Conservation (phyloP, 2,888 invertebrate species). For the Ornithoptera alexandrae region DNA sequence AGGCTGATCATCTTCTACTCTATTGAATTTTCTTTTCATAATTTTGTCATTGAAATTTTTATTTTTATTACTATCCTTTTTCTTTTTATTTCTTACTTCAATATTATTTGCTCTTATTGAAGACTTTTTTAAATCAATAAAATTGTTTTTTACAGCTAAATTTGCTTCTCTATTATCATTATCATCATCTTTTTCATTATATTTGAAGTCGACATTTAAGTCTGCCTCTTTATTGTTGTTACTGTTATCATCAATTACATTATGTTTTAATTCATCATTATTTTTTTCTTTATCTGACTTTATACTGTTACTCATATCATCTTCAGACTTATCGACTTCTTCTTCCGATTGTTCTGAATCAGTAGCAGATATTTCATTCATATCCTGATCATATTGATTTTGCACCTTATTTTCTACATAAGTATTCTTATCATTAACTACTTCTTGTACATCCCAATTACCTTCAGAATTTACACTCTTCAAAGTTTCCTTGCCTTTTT, state of each 20-base stretch:
- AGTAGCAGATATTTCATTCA: slow-evolving; percentile 26
- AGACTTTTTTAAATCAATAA: too few relatives aligned
- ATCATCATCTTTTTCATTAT: slow-evolving; percentile 18
- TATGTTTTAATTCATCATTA: slow-evolving; percentile 29
- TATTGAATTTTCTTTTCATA: slow-evolving; percentile 57
- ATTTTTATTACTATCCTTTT: slow-evolving; percentile 57
- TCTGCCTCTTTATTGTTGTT: slow-evolving; percentile 21
- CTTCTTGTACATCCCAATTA: slow-evolving; percentile 56
- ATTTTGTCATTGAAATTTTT: slow-evolving; percentile 67
- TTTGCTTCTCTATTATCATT: not conserved
- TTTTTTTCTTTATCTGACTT: slow-evolving; percentile 27
- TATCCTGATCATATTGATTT: slow-evolving; percentile 25
- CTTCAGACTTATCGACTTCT: slow-evolving; percentile 21
- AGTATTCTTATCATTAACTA: slow-evolving; percentile 27
- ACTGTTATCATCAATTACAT: slow-evolving; percentile 20
- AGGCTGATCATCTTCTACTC: slow-evolving; percentile 42
- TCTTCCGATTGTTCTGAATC: slow-evolving; percentile 25
- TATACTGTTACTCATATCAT: slow-evolving; percentile 26
- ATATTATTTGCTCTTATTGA: not conserved
- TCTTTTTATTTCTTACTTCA: slow-evolving; percentile 42
- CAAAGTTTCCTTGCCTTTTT: slow-evolving; percentile 41
- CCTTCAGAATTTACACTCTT: slow-evolving; percentile 53
- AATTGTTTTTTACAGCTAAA: too few relatives aligned
- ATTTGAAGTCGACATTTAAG: slow-evolving; percentile 26
- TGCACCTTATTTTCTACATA: slow-evolving; percentile 17